These are phyloP conservation scores for Umimayanthus kanabou DNA, from an alignment of 92 coral and sea anemone genomes.

Conservation along the genomic window DNA sequence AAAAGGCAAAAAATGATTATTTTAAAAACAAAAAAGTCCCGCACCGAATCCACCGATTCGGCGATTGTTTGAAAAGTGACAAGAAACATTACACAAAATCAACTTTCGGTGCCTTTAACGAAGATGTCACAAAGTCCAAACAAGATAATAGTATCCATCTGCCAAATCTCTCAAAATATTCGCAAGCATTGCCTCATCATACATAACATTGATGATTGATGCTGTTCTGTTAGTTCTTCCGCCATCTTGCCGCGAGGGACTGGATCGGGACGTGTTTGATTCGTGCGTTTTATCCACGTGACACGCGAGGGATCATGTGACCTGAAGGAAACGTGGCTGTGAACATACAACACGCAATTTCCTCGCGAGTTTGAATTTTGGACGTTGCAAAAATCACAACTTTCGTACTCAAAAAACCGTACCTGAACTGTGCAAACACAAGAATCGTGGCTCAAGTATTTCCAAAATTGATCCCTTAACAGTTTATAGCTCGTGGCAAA, in stretches of 20 bases:
- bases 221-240: neutral
- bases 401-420: neutral
- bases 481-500: slow-evolving; percentile 20
- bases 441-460: neutral
- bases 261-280: slow-evolving; percentile 32
- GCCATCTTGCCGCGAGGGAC: slow-evolving; percentile 42
- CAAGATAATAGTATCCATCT: too few species aligned
- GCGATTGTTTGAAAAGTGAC: too few species aligned
- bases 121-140: too few species aligned
- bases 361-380: slow-evolving; percentile 39
- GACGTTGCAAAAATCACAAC: slow-evolving; percentile 1
- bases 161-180: too few species aligned
- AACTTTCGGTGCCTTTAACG: too few species aligned
- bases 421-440: neutral
- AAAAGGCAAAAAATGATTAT: too few species aligned
- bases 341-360: slow-evolving; percentile 41
- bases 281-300: slow-evolving; percentile 63
- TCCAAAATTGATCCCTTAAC: slow-evolving; percentile 38
- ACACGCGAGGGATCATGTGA: slow-evolving; percentile 47
- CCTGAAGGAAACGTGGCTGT: slow-evolving; percentile 31
- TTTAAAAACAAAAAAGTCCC: too few species aligned
- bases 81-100: too few species aligned
- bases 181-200: too few species aligned
- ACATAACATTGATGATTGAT: neutral
- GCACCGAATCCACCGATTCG: too few species aligned